Evolutionary conservation across 2,888 invertebrate genomes (phyloP), one percentile per base, ranked within the genome.

Genomic region (Euzophera pinguis): DNA sequence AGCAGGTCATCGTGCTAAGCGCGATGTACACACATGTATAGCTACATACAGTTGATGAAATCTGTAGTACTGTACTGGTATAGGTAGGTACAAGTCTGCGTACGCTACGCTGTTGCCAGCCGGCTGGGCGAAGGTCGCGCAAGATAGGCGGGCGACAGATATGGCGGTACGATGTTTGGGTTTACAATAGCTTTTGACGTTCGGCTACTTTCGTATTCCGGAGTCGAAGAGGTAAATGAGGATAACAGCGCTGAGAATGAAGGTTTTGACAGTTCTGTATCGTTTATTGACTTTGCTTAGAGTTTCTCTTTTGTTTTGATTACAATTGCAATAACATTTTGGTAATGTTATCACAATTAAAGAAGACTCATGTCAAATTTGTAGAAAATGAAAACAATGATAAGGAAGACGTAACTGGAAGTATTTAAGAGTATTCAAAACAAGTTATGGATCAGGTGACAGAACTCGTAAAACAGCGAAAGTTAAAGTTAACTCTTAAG

Each of bases 1-100:
- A 65, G 62, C 86, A 73, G 87, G 87, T 87, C 87, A 87, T 87
- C 87, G 87, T 78, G 82, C 87, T 79, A 71, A 69, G 73, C 73
- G 56, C 61, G 65, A 62, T 64, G 59, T 73, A 72, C 60, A 70
- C 63, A 63, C 61, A 69, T 62, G 59, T 71, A 69, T 39, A 39
- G 39, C 16, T 65, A 32, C 10, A 67, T 73, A 71, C 64, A 67
- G 67, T 75, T 75, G 76, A 75, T 75, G 71, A 72, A 67, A 75
- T 73, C 69, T 72, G 67, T 75, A 65, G 69, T 70, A 69, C 63
- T 51, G 69, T 2, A 65, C 65, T 32, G 8, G 10, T n/a, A 57
- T 64, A 55, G 67, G 67, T 77, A 68, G 64, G 67, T 73, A 71
- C 69, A 32, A 32, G 32, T 32, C 43, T 73, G 75, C 75, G 74